Evolutionary conservation across 2,888 invertebrate species (phyloP).

Genomic region (Ametastegia equiseti): DNA sequence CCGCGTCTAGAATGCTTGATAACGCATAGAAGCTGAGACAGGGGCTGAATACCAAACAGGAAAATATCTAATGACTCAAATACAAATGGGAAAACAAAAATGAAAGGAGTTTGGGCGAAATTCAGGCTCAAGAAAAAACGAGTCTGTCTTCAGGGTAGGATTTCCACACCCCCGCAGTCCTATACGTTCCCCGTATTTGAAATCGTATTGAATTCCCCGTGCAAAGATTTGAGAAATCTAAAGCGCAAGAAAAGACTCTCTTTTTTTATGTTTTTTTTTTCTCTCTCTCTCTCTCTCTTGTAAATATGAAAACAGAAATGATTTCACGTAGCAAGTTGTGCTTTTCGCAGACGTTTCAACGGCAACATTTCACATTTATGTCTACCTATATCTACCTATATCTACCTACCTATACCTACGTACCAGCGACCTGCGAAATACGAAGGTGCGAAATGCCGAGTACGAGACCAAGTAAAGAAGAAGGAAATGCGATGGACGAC

Average conservation of each 20-base stretch:
- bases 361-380: neutral
- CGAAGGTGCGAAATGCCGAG: neutral
- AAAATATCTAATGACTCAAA: conserved; percentile 14
- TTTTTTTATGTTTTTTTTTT: too few relatives aligned
- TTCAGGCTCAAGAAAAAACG: neutral
- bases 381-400: neutral
- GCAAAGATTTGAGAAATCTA: neutral
- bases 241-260: neutral
- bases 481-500: conserved; percentile 8
- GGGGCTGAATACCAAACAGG: conserved; percentile 8
- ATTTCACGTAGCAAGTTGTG: neutral
- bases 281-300: too few relatives aligned
- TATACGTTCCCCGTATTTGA: neutral
- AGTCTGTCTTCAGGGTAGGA: neutral
- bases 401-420: neutral
- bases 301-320: neutral
- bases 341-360: neutral
- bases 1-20: conserved; percentile 23
- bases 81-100: neutral
- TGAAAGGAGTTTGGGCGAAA: neutral
- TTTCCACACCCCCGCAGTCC: neutral
- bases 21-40: neutral
- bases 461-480: neutral
- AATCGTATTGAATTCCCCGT: neutral
- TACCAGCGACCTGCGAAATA: neutral